phyloP scores from a whole-genome alignment of 2,113 vertebrate species.

The Chionis minor region DNA sequence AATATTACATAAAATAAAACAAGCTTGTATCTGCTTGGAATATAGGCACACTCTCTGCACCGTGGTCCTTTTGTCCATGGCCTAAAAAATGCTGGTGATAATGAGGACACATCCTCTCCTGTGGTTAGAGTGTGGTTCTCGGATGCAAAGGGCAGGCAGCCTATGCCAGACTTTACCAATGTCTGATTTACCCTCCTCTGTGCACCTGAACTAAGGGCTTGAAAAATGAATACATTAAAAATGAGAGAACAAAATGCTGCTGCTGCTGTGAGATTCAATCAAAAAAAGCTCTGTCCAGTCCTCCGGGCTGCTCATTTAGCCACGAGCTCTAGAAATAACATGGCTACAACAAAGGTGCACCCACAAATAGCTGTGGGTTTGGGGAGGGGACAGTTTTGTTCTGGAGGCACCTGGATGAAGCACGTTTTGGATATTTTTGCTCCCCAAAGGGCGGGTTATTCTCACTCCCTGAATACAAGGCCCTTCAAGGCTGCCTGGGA shows the following conservation, averaged over 20 bases:
- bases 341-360: not conserved
- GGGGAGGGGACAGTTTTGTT: not conserved
- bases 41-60: not conserved
- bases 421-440: not conserved
- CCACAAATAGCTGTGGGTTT: not conserved
- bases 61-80: not conserved
- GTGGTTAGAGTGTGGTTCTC: not conserved
- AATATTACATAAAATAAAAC: not conserved
- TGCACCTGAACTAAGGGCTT: not conserved
- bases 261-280: not conserved
- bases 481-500: not conserved
- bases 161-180: not conserved
- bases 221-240: conserved; percentile 33
- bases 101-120: not conserved
- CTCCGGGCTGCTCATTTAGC: not conserved
- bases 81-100: not conserved
- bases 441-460: not conserved
- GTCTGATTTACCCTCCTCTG: not conserved
- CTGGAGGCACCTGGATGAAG: not conserved
- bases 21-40: not conserved
- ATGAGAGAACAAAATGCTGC: conserved; percentile 2
- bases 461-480: accelerated
- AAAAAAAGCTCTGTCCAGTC: not conserved
- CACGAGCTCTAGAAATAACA: not conserved
- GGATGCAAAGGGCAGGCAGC: not conserved